Conservation (phyloP, 2,113 vertebrate genomes). For the Corythoichthys haematopterus region DNA sequence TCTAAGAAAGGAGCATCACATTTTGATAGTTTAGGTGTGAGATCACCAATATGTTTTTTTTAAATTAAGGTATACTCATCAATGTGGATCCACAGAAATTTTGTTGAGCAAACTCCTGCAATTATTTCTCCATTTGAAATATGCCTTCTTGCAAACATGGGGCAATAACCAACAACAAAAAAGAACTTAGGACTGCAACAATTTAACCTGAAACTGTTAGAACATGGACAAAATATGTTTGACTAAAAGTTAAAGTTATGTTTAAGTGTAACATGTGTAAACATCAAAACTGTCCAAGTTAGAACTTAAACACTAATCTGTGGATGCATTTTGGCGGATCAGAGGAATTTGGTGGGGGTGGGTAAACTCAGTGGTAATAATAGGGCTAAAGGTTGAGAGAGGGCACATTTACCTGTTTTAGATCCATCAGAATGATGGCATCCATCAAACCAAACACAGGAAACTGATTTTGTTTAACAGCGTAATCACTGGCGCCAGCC, state of each 20-base stretch:
- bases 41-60: no score
- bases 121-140: not conserved
- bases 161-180: not conserved
- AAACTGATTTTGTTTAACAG: constrained; percentile 68
- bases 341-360: constrained; percentile 13
- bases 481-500: constrained; percentile 70
- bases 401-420: constrained; percentile 55
- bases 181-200: not conserved
- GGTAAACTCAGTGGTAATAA: constrained; percentile 6
- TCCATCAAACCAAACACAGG: constrained; percentile 71
- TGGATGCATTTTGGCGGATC: not conserved
- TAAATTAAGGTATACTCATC: no score
- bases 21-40: no score
- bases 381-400: constrained; percentile 14
- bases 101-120: no score
- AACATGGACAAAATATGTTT: no score
- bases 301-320: not conserved
- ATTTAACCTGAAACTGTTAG: not conserved
- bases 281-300: not conserved
- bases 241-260: no score
- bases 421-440: constrained; percentile 58
- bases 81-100: no score
- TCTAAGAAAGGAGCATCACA: no score
- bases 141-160: not conserved
- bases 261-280: no score